A percentile compares a stretch with the other conserved stretches of the same genome.
These are phyloP conservation scores for Electrona antarctica DNA, from an alignment of 2,113 vertebrate species.

Conservation along the genomic window DNA sequence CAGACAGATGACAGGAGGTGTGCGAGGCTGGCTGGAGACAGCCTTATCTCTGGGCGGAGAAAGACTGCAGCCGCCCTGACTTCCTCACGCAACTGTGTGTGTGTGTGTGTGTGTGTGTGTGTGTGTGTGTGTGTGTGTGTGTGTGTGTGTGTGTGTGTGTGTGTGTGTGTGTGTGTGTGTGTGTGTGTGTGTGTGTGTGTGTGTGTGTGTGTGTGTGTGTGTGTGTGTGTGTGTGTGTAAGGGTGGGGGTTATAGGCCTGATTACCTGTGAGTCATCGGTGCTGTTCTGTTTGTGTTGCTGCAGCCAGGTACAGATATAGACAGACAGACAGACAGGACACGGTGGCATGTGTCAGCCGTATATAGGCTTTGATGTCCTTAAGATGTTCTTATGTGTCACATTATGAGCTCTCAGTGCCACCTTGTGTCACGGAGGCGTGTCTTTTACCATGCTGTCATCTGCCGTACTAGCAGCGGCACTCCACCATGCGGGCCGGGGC, in stretches of 20 bases:
- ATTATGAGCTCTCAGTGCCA: conserved; percentile 62
- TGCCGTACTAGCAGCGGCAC: too few relatives aligned
- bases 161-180: conserved; percentile 3
- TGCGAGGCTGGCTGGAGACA: conserved; percentile 79
- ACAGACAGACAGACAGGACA: conserved; percentile 25
- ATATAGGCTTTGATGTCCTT: conserved; percentile 29
- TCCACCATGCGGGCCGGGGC: too few relatives aligned
- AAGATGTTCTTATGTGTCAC: conserved; percentile 38
- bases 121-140: too few relatives aligned
- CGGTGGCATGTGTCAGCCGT: conserved; percentile 22
- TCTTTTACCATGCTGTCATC: conserved; percentile 3
- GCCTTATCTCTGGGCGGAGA: conserved; percentile 79
- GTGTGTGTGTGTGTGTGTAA: conserved; percentile 5
- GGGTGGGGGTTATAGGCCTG: conserved; percentile 47
- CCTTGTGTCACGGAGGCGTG: conserved; percentile 45
- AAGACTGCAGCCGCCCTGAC: conserved; percentile 70
- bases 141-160: too few relatives aligned
- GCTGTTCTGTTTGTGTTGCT: conserved; percentile 51
- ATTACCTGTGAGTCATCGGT: conserved; percentile 75
- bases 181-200: not conserved
- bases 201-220: not conserved
- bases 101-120: too few relatives aligned
- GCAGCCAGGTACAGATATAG: not conserved
- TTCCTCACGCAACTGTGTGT: conserved; percentile 74
- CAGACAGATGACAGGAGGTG: conserved; percentile 83